Conservation (phyloP, 2,113 vertebrate species). For the Lucifuga dentata region DNA sequence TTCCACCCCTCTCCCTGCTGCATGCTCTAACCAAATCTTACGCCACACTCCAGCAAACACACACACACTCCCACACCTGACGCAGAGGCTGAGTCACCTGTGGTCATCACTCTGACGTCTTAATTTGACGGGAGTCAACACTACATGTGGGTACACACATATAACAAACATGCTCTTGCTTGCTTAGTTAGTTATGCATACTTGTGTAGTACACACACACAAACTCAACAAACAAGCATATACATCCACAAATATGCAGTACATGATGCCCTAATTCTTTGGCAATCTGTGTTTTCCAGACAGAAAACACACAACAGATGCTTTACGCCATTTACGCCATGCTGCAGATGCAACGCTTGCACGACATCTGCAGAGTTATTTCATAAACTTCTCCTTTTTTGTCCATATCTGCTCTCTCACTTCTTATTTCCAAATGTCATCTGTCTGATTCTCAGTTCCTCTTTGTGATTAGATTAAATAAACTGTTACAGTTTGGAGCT, state of each 20-base stretch:
- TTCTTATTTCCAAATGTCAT: slow-evolving; percentile 32
- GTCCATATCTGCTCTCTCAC: slow-evolving; percentile 2
- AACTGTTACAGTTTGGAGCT: background rate
- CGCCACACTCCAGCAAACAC: slow-evolving; percentile 6
- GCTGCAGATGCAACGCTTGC: slow-evolving; percentile 28
- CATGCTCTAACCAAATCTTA: background rate
- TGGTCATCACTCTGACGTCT: slow-evolving; percentile 34
- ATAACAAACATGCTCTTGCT: background rate
- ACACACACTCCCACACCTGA: slow-evolving; percentile 2
- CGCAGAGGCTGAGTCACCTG: slow-evolving; percentile 36
- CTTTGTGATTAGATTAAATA: background rate
- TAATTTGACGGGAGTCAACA: background rate
- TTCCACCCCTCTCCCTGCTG: slow-evolving; percentile 1
- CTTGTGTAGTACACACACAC: background rate
- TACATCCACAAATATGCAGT: background rate
- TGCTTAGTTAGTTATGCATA: too few species aligned
- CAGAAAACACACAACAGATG: slow-evolving; percentile 40
- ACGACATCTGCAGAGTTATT: slow-evolving; percentile 22
- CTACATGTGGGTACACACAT: background rate
- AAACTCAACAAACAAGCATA: background rate
- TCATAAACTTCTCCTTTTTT: slow-evolving; percentile 20
- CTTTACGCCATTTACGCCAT: too few species aligned
- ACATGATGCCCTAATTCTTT: background rate
- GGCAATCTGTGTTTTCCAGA: background rate
- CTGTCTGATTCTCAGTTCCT: background rate